Percentiles rank a stretch among this genome's conserved stretches.
These are phyloP conservation scores for Palloptera scutellata DNA, from an alignment of 2,888 invertebrate genomes.

Conservation along the genomic window DNA sequence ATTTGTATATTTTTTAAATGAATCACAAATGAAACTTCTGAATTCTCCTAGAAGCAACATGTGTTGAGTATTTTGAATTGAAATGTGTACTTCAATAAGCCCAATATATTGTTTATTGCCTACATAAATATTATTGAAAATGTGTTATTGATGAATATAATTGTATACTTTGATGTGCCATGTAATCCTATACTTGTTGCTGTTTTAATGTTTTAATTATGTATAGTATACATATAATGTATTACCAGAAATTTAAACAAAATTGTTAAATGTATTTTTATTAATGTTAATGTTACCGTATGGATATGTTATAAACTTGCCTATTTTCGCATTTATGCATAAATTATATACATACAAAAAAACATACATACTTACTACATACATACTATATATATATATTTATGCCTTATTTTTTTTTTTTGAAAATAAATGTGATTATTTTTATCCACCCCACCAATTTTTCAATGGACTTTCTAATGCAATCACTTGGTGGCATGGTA, in stretches of 20 bases:
- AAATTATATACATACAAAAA: conserved; percentile 37
- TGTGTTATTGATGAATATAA: background rate
- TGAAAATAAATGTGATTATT: conserved; percentile 47
- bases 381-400: conserved; percentile 43
- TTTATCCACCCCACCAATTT: conserved; percentile 34
- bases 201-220: conserved; percentile 5
- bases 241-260: background rate
- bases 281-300: conserved; percentile 1
- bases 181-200: background rate
- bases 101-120: too few relatives aligned
- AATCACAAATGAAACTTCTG: background rate
- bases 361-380: conserved; percentile 38
- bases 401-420: conserved; percentile 48
- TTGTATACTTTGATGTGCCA: conserved; percentile 8
- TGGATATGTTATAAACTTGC: conserved; percentile 37
- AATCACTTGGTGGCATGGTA: too few relatives aligned
- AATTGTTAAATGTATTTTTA: conserved; percentile 3
- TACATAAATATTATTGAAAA: background rate
- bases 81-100: too few relatives aligned
- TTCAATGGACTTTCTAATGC: too few relatives aligned
- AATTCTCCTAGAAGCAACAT: conserved; percentile 28
- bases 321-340: conserved; percentile 57
- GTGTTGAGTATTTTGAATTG: conserved; percentile 17
- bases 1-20: too few relatives aligned
- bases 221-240: background rate